Percentiles rank a stretch among this genome's conserved stretches.
phyloP scores from a whole-genome alignment of 1,140 invertebrate genomes.

The Gonioctena quinquepunctata region DNA sequence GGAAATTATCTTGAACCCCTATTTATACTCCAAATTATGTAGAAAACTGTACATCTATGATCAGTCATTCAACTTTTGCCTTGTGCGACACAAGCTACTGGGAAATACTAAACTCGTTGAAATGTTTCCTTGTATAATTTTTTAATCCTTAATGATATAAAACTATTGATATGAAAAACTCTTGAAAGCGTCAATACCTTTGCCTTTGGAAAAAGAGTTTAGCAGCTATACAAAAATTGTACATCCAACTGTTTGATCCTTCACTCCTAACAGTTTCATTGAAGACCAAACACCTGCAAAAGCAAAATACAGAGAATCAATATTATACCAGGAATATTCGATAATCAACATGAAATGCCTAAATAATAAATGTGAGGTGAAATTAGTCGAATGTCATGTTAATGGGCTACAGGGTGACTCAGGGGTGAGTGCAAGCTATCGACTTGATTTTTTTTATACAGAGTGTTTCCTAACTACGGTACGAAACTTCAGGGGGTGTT shows the following conservation, averaged over 20 bases:
- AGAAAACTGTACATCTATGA: background rate
- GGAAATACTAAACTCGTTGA: background rate
- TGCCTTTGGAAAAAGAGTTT: background rate
- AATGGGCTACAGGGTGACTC: too few species aligned
- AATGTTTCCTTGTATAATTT: background rate
- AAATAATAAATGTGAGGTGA: background rate
- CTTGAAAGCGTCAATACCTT: background rate
- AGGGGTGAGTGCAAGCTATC: too few species aligned
- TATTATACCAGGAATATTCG: background rate
- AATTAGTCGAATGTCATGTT: too few species aligned
- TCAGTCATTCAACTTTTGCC: background rate
- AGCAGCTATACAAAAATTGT: background rate
- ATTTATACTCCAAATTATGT: background rate
- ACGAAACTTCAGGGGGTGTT: too few species aligned
- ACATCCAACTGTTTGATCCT: background rate
- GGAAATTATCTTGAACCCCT: too few species aligned
- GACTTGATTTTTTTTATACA: too few species aligned
- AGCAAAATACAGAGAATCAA: background rate
- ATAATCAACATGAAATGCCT: background rate
- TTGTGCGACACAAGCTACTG: background rate
- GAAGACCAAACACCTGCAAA: background rate
- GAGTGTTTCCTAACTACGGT: too few species aligned
- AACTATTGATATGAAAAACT: background rate
- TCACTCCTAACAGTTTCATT: background rate
- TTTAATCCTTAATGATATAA: background rate